Percentiles rank a stretch among this genome's conserved stretches.
Conservation (phyloP, 2,888 invertebrate genomes). For the Mellilla xanthometata region DNA sequence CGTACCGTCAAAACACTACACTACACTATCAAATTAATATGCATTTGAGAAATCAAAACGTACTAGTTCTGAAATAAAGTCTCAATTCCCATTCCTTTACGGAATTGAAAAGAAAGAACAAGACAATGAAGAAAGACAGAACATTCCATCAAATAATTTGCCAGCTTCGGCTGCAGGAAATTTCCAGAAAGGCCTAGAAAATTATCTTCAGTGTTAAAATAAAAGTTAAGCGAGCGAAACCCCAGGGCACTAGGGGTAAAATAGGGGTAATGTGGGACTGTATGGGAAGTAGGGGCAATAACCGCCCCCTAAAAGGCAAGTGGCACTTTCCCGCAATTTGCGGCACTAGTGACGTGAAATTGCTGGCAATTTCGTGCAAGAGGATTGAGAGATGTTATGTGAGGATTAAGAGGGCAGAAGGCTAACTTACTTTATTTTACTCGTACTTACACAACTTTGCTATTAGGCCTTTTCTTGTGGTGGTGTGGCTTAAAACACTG, state of each 20-base stretch:
- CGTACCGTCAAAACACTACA: no score
- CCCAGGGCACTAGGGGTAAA: neutral
- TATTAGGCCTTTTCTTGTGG: no score
- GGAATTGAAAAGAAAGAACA: no score
- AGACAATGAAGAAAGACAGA: no score
- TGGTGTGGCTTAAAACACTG: no score
- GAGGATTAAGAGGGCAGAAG: neutral
- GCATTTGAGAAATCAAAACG: no score
- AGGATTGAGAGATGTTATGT: slow-evolving; percentile 10
- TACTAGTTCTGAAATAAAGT: no score
- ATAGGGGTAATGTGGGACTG: neutral
- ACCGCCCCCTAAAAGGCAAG: slow-evolving; percentile 28
- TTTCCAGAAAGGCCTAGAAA: slow-evolving; percentile 9
- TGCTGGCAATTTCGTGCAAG: slow-evolving; percentile 18
- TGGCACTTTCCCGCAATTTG: slow-evolving; percentile 29
- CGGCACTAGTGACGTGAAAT: slow-evolving; percentile 28
- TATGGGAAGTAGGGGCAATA: slow-evolving; percentile 16
- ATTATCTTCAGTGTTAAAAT: slow-evolving; percentile 3
- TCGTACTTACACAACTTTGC: no score
- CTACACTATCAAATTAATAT: no score
- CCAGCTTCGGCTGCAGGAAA: no score
- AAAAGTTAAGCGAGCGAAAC: slow-evolving; percentile 6
- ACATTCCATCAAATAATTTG: no score
- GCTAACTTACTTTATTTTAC: neutral
- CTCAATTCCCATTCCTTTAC: no score